These are phyloP conservation scores for Drosophila sp. DNA, from an alignment of 1,140 invertebrate genomes.

Conservation along the genomic window DNA sequence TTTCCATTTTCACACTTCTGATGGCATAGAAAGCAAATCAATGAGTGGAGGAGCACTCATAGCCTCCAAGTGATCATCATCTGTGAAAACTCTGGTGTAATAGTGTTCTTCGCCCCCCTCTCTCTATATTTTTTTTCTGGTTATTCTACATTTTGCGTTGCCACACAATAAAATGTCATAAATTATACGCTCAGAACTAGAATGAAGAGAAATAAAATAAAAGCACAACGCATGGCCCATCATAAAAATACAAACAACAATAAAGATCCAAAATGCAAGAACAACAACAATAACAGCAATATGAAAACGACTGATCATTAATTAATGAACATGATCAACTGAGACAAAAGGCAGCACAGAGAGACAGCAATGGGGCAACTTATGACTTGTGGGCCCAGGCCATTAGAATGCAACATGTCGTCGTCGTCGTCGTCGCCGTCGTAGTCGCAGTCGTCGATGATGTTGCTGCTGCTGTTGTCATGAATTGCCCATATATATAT, in stretches of 20 bases:
- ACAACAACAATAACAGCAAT: constrained; percentile 27
- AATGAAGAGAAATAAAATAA: constrained; percentile 38
- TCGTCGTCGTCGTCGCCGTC: constrained; percentile 55
- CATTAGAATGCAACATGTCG: constrained; percentile 79
- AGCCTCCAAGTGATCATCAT: neutral
- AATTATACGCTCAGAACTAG: constrained; percentile 65
- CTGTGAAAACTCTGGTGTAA: neutral
- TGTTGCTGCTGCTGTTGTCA: no score
- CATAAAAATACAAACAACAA: constrained; percentile 69
- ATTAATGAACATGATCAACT: constrained; percentile 79
- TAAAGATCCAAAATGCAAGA: constrained; percentile 64
- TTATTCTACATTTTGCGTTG: constrained; percentile 58
- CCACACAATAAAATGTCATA: constrained; percentile 80
- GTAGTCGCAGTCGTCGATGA: constrained; percentile 37
- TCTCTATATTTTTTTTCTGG: neutral
- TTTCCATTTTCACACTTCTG: no score
- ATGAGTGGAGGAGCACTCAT: neutral
- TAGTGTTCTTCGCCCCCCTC: neutral
- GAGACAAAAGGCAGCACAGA: constrained; percentile 34
- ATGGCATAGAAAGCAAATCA: neutral
- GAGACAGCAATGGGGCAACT: constrained; percentile 30
- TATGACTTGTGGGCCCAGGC: constrained; percentile 58
- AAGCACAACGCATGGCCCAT: constrained; percentile 71
- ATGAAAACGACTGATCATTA: constrained; percentile 70
- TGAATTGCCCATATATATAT: constrained; percentile 20